Evolutionary conservation across 1,140 invertebrate species (phyloP), one percentile per base, ranked within the genome.

Genomic region (Drosophila carrolli): DNA sequence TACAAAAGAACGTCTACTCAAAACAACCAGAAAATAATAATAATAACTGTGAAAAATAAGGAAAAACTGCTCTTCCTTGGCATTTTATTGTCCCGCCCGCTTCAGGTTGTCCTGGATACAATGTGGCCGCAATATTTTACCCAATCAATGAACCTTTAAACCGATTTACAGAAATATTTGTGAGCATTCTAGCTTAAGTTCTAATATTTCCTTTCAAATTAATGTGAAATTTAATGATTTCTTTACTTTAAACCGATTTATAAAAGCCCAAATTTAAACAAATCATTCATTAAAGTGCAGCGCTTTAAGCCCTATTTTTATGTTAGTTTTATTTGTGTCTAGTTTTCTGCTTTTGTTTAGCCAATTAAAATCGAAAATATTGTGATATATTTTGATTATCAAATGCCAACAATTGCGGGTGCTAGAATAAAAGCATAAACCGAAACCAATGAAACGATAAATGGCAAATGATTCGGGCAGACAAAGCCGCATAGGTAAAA

Each of bases 301-400:
- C 19, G 32, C 48, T 48, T 32, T 44, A 27, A 3, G 10, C 7
- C 9, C 10, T 13, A 8, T 29, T 47, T 16, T 8, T 29, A 38
- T 35, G 40, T 41, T 8, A 37, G 32, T 44, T 37, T 8, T 41
- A 38, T 44, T 37, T 53, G n/a, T 27, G 5, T 55, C 38, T 59
- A 47, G 19, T 51, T 61, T 55, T 29, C 23, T 37, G 51, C 44
- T 50, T 55, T 70, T 58, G 37, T 58, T 29, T 27, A 37, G 37
- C 46, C 79, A 78, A 82, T 82, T 78, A 68, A 82, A 82, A 65
- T 44, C 54, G 41, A 82, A 82, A 82, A 82, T 63, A 78, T 78
- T 78, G 55, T 74, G 58, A 73, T 77, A 73, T 53, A 67, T 84
- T 81, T 80, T 65, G 62, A 67, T 72, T 68, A 77, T 70, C 59